phyloP scores from a whole-genome alignment of 2,797 vertebrate species.

The Macrochelys suwanniensis region DNA sequence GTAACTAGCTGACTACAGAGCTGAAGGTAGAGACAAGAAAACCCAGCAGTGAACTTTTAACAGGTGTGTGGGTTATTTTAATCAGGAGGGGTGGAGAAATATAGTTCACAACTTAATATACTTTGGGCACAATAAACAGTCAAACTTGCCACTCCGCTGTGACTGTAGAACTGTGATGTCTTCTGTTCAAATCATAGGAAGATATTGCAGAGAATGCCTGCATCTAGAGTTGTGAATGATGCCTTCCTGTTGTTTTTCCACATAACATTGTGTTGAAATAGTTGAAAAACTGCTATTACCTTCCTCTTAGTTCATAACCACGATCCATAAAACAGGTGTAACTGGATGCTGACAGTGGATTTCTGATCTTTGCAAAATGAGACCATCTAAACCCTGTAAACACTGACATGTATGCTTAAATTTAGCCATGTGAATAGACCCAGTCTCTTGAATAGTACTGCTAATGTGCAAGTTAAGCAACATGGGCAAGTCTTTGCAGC shows the following conservation, averaged over 20 bases:
- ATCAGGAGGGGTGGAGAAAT: neutral
- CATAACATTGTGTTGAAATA: neutral
- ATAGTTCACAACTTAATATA: neutral
- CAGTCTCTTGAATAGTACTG: neutral
- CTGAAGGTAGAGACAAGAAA: neutral
- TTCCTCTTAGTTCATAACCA: neutral
- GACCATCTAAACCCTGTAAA: neutral
- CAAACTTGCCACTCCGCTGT: neutral
- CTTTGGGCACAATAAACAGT: neutral
- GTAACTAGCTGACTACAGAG: rapidly evolving
- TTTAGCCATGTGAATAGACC: neutral
- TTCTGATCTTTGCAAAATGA: neutral
- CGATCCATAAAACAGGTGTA: neutral
- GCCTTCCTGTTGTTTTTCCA: neutral
- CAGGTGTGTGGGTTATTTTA: neutral
- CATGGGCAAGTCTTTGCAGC: rapidly evolving
- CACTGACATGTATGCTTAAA: neutral
- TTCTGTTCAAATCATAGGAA: neutral
- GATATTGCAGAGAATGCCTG: neutral
- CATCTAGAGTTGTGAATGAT: neutral
- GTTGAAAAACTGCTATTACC: neutral
- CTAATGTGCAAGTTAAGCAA: neutral
- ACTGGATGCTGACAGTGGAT: neutral
- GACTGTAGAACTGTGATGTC: neutral
- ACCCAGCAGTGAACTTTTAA: neutral